phyloP scores from a whole-genome alignment of 2,888 invertebrate genomes.

The Galeruca laticollis region DNA sequence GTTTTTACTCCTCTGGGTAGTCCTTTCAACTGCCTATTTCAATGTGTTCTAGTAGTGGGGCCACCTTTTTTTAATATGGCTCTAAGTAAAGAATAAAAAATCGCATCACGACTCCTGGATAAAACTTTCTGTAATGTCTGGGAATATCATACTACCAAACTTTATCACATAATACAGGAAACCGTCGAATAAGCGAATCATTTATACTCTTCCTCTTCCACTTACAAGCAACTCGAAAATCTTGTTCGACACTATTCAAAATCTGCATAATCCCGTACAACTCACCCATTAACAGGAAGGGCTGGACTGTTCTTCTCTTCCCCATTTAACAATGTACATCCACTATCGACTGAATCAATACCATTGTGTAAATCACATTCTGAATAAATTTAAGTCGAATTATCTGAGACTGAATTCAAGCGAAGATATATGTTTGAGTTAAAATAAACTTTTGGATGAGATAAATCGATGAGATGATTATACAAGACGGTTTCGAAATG shows the following conservation, averaged over 20 bases:
- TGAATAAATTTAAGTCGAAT: slow-evolving; percentile 16
- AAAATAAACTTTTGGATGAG: background rate
- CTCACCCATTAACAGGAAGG: slow-evolving; percentile 11
- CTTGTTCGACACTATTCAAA: slow-evolving; percentile 22
- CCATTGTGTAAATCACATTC: slow-evolving; percentile 18
- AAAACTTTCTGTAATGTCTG: too few species aligned
- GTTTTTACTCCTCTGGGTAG: too few species aligned
- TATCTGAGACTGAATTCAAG: background rate
- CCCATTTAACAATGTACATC: slow-evolving; percentile 4
- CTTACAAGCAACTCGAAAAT: slow-evolving; percentile 12
- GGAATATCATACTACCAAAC: too few species aligned
- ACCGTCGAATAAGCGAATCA: background rate
- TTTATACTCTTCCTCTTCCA: slow-evolving; percentile 6
- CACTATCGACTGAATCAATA: slow-evolving; percentile 10
- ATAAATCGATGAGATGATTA: slow-evolving; percentile 32
- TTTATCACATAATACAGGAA: background rate
- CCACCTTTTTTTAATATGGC: too few species aligned
- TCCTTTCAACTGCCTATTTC: too few species aligned
- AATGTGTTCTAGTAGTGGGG: too few species aligned
- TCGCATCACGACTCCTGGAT: too few species aligned
- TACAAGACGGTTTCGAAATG: slow-evolving; percentile 28
- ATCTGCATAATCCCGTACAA: slow-evolving; percentile 20
- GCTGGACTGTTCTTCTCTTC: background rate
- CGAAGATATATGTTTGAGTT: slow-evolving; percentile 2
- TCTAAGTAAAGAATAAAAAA: too few species aligned